Base-by-base conservation (phyloP, 92 coral and sea anemone species). In the Siderastrea radians region DNA sequence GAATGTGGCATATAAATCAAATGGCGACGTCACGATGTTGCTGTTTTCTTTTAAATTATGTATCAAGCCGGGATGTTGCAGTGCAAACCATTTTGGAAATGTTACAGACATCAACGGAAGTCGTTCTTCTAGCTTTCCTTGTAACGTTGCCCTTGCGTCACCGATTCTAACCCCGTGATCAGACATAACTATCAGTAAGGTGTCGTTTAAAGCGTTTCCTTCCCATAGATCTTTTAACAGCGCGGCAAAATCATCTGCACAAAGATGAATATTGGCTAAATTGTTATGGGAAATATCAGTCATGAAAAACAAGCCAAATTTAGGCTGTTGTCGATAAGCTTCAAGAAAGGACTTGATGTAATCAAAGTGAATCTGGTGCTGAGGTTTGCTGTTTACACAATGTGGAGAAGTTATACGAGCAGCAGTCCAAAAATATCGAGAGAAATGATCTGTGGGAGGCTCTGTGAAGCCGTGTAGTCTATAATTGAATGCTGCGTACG, bases 121-220 rank as follows among this genome's bases (percentile, higher is more conserved):
- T 16, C 99, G 81, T 68, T 97, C 99, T 82, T 97, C 99, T 44
- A 97, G 87, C 26, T 90, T 90, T 10, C 99, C 94, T 82, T 97
- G 98, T 45, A 95, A 80, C 13, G 97, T 95, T 9, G 90, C 92
- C 49, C 99, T 80, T 0, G 95, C 91, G 7, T 90, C 92, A 4
- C 99, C 99, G 43, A 89, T 92, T 50, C 99, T 86, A 89, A 92
- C 90, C 1, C 99, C 99, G 72, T 97, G 99, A 60, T 97, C 99
- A 4, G 98, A 88, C 82, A 97, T 89, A 9, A 93, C 90, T 13
- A 97, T 75, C 8, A 97, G 67, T 49, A 97, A 70, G 1, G 99
- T 95, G 84, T 93, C 86, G 68, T 95, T 95, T 60, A 97, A 67
- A 13, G 72, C 61, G 44, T 90, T 92, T 72, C 83, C 84, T 13